Evolutionary conservation across 2,113 vertebrate genomes (phyloP).

Genomic region (Nothocercus nigrocapillus): DNA sequence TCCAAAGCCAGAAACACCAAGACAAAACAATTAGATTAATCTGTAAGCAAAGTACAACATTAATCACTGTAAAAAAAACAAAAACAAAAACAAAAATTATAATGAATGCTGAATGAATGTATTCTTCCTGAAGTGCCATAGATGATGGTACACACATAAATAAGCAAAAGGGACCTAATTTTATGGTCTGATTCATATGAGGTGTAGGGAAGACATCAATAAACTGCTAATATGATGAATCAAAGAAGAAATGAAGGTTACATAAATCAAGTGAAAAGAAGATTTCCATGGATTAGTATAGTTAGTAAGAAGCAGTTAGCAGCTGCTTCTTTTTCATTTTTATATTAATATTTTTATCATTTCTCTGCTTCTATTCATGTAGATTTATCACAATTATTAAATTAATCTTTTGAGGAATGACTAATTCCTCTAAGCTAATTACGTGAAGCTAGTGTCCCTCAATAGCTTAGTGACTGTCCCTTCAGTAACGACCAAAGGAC

Average conservation of each 20-base stretch:
- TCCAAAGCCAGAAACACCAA: not conserved
- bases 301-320: too few species aligned
- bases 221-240: not conserved
- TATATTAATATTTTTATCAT: not conserved
- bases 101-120: not conserved
- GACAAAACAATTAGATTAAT: not conserved
- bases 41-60: not conserved
- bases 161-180: rapidly evolving
- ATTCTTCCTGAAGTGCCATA: not conserved
- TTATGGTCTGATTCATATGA: not conserved
- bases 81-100: not conserved
- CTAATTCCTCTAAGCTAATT: not conserved
- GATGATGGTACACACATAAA: not conserved
- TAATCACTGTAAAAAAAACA: not conserved
- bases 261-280: not conserved
- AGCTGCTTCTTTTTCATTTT: not conserved
- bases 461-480: not conserved
- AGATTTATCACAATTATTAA: not conserved
- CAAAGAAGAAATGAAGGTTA: not conserved
- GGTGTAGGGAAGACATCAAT: not conserved
- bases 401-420: not conserved
- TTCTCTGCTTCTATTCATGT: not conserved
- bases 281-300: rapidly evolving
- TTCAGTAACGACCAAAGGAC: not conserved
- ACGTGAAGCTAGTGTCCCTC: not conserved